Percentiles rank a stretch among this genome's conserved stretches.
Evolutionary conservation across 1,140 invertebrate species (phyloP).

Genomic region (Drosophila azteca): DNA sequence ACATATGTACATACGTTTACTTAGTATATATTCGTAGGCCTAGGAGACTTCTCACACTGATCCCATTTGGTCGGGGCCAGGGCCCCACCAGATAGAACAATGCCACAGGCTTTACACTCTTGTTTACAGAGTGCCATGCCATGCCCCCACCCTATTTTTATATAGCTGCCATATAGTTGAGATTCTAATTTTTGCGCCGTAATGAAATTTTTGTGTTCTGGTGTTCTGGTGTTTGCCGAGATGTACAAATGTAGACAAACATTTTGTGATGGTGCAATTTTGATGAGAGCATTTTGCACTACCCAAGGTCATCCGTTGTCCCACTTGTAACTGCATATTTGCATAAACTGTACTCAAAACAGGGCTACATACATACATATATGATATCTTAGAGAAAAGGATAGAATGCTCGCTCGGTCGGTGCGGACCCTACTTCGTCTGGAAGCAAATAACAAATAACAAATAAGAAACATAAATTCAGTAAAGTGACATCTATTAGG

Average conservation of each 20-base stretch:
- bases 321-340: constrained; percentile 12
- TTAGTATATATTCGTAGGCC: constrained; percentile 20
- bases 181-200: constrained; percentile 38
- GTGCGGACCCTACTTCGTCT: background rate
- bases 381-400: too few species aligned
- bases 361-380: too few species aligned
- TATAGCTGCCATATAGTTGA: constrained; percentile 53
- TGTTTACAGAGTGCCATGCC: constrained; percentile 33
- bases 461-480: background rate
- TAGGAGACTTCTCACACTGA: constrained; percentile 21
- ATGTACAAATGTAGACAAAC: constrained; percentile 39
- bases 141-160: constrained; percentile 12
- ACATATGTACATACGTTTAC: background rate
- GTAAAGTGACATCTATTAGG: constrained; percentile 18
- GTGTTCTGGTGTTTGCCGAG: constrained; percentile 41
- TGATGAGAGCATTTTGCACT: constrained; percentile 37
- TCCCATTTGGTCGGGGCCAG: constrained; percentile 22
- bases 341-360: constrained; percentile 18
- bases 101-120: constrained; percentile 32
- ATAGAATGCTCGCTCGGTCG: too few species aligned
- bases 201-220: constrained; percentile 28
- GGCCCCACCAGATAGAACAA: constrained; percentile 29
- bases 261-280: constrained; percentile 52
- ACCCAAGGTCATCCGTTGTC: constrained; percentile 22
- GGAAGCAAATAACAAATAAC: background rate